Conservation (phyloP, 2,113 vertebrate genomes). For the Pachyramphus minor region DNA sequence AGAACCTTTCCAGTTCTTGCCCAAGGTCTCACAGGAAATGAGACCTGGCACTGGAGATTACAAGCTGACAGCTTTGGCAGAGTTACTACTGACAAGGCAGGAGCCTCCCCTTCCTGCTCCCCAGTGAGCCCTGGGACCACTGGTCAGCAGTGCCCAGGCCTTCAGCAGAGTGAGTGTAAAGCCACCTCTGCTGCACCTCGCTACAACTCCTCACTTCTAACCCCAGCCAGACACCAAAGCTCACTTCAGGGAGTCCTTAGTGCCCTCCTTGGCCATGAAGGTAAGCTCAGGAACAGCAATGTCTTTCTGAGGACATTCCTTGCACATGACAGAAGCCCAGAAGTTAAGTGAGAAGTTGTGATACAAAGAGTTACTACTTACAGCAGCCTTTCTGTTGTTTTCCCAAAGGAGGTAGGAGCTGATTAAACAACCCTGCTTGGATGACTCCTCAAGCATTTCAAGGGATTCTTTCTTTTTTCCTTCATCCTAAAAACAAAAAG, state of each 20-base stretch:
- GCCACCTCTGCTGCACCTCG: not conserved
- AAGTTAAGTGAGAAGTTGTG: not conserved
- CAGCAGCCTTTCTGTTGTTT: slow-evolving; percentile 79
- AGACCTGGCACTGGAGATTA: not conserved
- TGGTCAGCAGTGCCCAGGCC: not conserved
- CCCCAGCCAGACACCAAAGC: not conserved
- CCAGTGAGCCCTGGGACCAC: not conserved
- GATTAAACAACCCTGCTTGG: slow-evolving; percentile 84
- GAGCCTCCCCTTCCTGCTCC: not conserved
- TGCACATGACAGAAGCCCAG: not conserved
- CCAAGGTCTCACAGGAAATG: not conserved
- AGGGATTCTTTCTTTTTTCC: slow-evolving; percentile 78
- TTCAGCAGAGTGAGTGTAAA: not conserved
- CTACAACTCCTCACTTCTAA: not conserved
- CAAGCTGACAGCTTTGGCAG: not conserved
- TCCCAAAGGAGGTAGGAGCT: slow-evolving; percentile 95
- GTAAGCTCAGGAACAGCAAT: not conserved
- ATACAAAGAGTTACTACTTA: slow-evolving; percentile 67
- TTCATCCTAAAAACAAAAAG: slow-evolving; percentile 76
- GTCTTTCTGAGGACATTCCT: not conserved
- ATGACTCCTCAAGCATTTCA: slow-evolving; percentile 85
- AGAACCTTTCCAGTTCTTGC: not conserved
- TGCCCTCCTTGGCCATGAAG: not conserved
- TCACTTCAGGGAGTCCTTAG: not conserved
- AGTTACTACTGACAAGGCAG: not conserved